Base-by-base conservation (phyloP, 2,888 invertebrate genomes). In the Amphipoea oculea region DNA sequence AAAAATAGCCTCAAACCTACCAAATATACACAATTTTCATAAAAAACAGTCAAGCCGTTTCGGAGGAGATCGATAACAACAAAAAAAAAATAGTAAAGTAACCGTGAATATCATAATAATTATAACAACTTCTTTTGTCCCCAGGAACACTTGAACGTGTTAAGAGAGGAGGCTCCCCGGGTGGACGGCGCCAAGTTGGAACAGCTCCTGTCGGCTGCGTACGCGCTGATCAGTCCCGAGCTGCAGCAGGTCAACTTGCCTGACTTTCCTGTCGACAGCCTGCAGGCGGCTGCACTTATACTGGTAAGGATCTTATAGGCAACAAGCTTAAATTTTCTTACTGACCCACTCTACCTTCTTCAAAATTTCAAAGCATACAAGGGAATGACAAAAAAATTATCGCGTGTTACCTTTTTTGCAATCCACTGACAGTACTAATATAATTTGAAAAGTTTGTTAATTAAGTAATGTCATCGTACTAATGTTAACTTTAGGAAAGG, bases 251-350 rank as follows among this genome's bases (percentile, higher is more conserved):
- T 99, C 78, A 98, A 98, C 77, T 95, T 99, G 79, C 99, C 99
- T 0, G 99, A 99, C 95, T 99, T 99, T 94, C 99, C 99, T 0
- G 93, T 99, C 2, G 99, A 99, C 91, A 99, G 98, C 94, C 94
- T 99, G 72, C 94, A 96, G 0, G 93, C 97, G 9, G 98, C 98
- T 54, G 98, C 98, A 6, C 94, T 96, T 83, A 97, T 99, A 83
- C 91, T 99, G 97, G 98, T 96, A 98, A 96, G 40, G 4, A 23
- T 63, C 20, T 63, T 63, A 5, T 11, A 29, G n/a, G 60, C n/a
- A 60, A 29, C 60, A 12, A 29, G 60, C n/a, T 29, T 29, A 14
- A 62, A n/a, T 29, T 29, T 29, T 29, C n/a, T 29, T 29, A n/a
- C 29, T n/a, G 23, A 36, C 36, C 36, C 1, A 36, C 2, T 36